Base-by-base conservation (phyloP, 2,888 invertebrate species). In the Ormyrus labotus region DNA sequence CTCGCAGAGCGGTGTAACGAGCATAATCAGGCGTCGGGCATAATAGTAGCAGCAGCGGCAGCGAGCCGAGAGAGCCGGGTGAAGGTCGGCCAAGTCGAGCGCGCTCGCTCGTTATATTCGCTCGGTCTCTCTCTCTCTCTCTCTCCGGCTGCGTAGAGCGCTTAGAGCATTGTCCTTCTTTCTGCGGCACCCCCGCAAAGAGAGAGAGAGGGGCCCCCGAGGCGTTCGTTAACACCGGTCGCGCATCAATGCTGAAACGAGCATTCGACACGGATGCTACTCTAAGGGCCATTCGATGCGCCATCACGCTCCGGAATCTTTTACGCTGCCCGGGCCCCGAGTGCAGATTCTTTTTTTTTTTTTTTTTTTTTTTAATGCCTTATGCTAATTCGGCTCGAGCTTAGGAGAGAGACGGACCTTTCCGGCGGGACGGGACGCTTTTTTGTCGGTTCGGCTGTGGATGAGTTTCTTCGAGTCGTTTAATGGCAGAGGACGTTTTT, bases 11-110 rank as follows among this genome's bases (percentile, higher is more conserved):
- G 86, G 87, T 87, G 88, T 87, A 89, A 88, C 88, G 87, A 88
- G 86, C 88, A 86, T 89, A 88, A 89, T 89, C 82, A 77, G 88
- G 87, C 88, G 88, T 87, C 85, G 86, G 82, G 81, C 82, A 82
- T 81, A 83, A 82, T 84, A 81, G 83, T 77, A 78, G 50, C 64
- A 51, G 53, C 61, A 64, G 61, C 57, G 45, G 73, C 71, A 67
- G 45, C 50, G 8, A 47, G 61, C 68, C 45, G n/a, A 84, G 87
- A 55, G 19, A 85, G 87, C 83, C 88, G 88, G 90, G 89, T 89
- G 90, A 90, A 90, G 90, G 90, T 89, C 90, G 89, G 87, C 84
- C 88, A 88, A 88, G 74, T 84, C 84, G 83, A 84, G 83, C 82
- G 84, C 82, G 69, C 82, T 82, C 81, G 60, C 61, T 48, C 57